Percentiles rank a stretch among this genome's conserved stretches.
Evolutionary conservation across 2,797 vertebrate genomes (phyloP).

Genomic region (Zenarchopterus dispar): DNA sequence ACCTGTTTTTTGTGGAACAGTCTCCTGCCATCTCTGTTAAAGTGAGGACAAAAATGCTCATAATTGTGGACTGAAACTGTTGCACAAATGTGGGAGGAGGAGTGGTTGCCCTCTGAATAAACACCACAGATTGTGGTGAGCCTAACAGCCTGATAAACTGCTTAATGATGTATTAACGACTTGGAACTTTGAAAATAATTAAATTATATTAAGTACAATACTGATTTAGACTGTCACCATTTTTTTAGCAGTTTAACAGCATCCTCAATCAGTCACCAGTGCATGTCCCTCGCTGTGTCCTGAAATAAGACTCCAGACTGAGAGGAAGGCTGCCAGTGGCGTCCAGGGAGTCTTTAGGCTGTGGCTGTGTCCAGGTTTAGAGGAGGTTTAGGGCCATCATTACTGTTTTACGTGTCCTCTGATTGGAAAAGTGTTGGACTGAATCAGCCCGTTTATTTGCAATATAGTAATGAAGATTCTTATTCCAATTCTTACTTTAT

Average conservation of each 20-base stretch:
- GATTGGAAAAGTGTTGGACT: neutral
- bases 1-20: too few species aligned
- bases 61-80: neutral
- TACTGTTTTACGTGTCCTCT: neutral
- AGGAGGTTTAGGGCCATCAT: conserved; percentile 12
- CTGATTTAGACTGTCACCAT: neutral
- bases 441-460: neutral
- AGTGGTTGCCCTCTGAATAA: conserved; percentile 41
- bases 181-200: neutral
- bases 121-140: conserved; percentile 52
- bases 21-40: too few species aligned
- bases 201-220: neutral
- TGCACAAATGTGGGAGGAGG: conserved; percentile 31
- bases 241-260: conserved; percentile 34
- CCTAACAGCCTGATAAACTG: neutral
- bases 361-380: too few species aligned
- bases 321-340: neutral
- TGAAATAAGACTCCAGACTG: neutral
- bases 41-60: too few species aligned
- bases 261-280: conserved; percentile 30
- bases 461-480: neutral
- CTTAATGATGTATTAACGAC: conserved; percentile 1
- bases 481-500: neutral
- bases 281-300: conserved; percentile 33
- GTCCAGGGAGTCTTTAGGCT: conserved; percentile 12